phyloP scores from a whole-genome alignment of 2,888 invertebrate species.

The Brachypalpus laphriformis region DNA sequence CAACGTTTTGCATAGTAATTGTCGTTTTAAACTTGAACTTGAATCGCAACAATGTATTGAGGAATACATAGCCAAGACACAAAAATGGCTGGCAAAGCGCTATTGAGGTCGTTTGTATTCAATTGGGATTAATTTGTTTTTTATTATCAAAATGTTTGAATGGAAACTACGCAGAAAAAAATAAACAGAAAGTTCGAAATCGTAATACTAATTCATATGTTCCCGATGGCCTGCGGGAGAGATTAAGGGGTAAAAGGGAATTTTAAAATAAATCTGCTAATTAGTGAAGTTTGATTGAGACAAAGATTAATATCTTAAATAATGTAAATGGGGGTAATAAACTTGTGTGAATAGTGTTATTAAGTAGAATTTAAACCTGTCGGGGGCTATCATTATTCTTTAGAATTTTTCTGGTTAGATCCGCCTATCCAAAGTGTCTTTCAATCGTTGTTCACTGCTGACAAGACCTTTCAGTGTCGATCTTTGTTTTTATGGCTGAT shows the following conservation, averaged over 20 bases:
- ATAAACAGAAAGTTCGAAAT: background rate
- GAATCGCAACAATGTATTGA: background rate
- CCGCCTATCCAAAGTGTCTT: too few species aligned
- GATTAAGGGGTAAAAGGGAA: background rate
- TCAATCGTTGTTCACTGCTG: too few species aligned
- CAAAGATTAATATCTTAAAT: background rate
- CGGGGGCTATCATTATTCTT: too few species aligned
- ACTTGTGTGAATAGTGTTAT: background rate
- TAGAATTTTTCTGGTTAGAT: too few species aligned
- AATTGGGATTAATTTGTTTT: background rate
- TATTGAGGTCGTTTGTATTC: background rate
- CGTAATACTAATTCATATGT: background rate
- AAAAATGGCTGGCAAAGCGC: background rate
- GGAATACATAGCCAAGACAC: background rate
- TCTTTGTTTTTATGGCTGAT: too few species aligned
- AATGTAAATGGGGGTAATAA: background rate
- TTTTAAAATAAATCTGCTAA: background rate
- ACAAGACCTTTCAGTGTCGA: too few species aligned
- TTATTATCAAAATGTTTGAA: background rate
- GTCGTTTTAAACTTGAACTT: slow-evolving; percentile 30
- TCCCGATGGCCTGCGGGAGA: background rate
- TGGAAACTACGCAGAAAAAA: background rate
- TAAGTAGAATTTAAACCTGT: too few species aligned
- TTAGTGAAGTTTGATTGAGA: background rate
- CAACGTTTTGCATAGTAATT: background rate